Evolutionary conservation across 2,888 invertebrate genomes (phyloP), one percentile per base, ranked within the genome.

Genomic region (Arenicola marina): DNA sequence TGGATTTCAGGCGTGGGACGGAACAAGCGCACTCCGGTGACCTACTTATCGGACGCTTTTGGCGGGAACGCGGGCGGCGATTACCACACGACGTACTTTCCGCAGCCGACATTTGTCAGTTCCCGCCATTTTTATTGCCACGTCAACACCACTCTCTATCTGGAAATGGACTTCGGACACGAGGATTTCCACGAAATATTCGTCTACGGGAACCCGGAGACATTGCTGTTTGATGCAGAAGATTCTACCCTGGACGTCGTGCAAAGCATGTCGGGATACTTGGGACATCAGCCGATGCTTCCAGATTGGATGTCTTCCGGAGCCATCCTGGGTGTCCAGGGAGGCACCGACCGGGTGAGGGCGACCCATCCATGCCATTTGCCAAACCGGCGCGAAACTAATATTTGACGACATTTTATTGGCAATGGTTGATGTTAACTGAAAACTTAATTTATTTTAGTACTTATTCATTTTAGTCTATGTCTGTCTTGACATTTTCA

Each of bases 1-100:
- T 18, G 11, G 38, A n/a, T 53, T 33, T 21, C 56, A 79, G 79
- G 79, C 55, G 77, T 78, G n/a, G 79, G 79, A 0, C 63, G 79
- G 26, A 74, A 79, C 69, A 75, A 74, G 51, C 71, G 73, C 28
- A 68, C 72, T 45, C 68, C 75, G n/a, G 64, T 73, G 4, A 77
- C 78, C 4, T 77, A 73, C 55, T 63, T 70, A n/a, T 73, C 74
- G 1, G 75, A 77, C 64, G 38, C 32, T 2, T 54, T 66, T 31
- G 56, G 34, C 2, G 63, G 63, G 1, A 71, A 70, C 18, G 62
- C 65, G 1, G 76, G 76, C 0, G 77, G 78, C 0, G 75, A 76
- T 56, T 76, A 75, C 64, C 70, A 76, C 66, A 77, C 76, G 21
- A 76, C 77, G 0, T 78, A 78, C 60, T 78, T 74, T 62, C 77